Evolutionary conservation across 2,113 vertebrate genomes (phyloP).

Genomic region (Ivindomyrus marchei): DNA sequence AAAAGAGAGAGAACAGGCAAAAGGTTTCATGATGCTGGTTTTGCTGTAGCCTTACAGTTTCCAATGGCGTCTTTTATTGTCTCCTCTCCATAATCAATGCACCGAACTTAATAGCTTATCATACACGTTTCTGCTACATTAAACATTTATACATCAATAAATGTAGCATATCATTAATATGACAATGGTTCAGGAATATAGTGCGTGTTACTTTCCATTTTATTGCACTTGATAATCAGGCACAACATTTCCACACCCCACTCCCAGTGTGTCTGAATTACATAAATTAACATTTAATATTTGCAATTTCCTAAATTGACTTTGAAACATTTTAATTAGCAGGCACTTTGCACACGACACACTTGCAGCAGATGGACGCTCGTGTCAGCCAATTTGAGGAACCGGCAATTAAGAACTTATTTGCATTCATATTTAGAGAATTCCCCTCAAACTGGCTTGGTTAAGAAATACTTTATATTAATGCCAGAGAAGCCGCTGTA

Average conservation of each 20-base stretch:
- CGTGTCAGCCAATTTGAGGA: constrained; percentile 55
- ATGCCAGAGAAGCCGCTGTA: constrained; percentile 40
- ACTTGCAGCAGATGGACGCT: constrained; percentile 55
- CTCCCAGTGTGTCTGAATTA: constrained; percentile 42
- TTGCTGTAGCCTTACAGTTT: background rate
- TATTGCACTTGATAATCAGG: constrained; percentile 33
- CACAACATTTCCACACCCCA: constrained; percentile 26
- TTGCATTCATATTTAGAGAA: constrained; percentile 54
- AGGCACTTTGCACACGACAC: constrained; percentile 47
- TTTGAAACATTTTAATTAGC: constrained; percentile 63
- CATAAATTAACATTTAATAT: constrained; percentile 55
- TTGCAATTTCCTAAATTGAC: constrained; percentile 57
- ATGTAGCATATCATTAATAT: constrained; percentile 63
- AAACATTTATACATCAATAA: constrained; percentile 61
- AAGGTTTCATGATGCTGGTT: background rate
- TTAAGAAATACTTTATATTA: constrained; percentile 38
- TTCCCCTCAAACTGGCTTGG: constrained; percentile 38
- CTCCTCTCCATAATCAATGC: background rate
- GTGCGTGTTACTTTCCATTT: constrained; percentile 40
- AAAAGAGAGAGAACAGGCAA: background rate
- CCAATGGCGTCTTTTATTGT: background rate
- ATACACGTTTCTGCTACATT: constrained; percentile 56
- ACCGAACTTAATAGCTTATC: constrained; percentile 57
- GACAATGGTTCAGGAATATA: constrained; percentile 58
- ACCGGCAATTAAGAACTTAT: constrained; percentile 54